Base-by-base conservation (phyloP, 2,888 invertebrate genomes). In the Oscheius sp. region DNA sequence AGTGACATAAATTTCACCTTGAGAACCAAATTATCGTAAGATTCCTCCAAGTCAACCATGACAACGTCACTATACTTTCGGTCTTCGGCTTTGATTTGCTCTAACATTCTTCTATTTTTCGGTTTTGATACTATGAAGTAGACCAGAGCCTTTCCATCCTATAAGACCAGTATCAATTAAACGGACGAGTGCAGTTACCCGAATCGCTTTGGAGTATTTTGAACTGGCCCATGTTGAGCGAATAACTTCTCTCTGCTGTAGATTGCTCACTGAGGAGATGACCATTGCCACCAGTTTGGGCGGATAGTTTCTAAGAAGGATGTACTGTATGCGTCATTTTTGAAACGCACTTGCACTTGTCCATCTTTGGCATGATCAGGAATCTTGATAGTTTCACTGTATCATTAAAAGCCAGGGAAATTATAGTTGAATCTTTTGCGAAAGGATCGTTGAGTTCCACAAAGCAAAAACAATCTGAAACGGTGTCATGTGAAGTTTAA, bases 171-270 rank as follows among this genome's bases (percentile, higher is more conserved):
- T 60, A 2, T 37, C 37, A 63, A 48, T 3, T 5, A 13, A 42
- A 37, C 5, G 4, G 33, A 42, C 33, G 42, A 42, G 10, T 63
- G 21, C 29, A 37, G 21, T 63, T n/a, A 65, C 63, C 55, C 42
- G 32, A 33, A 65, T 53, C 33, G 55, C 57, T 48, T 47, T 63
- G 7, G 73, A 63, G 51, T 65, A n/a, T 35, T 11, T 35, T 9
- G 76, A 48, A 53, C 73, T 76, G 2, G 79, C 81, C 79, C 79
- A 81, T 1, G 79, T 76, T 4, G 76, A 62, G 37, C 81, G 62
- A 35, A 81, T 81, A n/a, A 76, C 76, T 47, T 78, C 73, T 29
- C 81, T 73, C n/a, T 79, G 70, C 9, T 76, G 76, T 42, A 75
- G 74, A 50, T 76, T 79, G 7, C 70, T 63, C 32, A 71, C 76